Base-by-base conservation (phyloP, 2,888 invertebrate species). In the Phania funesta region DNA sequence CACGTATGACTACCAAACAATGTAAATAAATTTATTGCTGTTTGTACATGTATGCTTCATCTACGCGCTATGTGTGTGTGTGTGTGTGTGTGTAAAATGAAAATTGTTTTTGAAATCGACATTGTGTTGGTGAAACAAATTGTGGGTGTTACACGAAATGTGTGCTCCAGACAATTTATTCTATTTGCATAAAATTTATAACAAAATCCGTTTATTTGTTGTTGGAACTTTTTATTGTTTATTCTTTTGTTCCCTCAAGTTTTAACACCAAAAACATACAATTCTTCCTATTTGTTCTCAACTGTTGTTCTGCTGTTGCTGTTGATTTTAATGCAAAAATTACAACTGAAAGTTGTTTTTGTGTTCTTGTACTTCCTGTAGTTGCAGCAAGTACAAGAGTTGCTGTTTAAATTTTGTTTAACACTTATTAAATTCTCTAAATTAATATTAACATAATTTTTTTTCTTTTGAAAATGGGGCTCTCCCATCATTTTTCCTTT, bases 161-260 rank as follows among this genome's bases (percentile, higher is more conserved):
- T 70, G 70, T 78, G 64, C 70, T 78, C 70, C 70, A 78, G 77
- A 78, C 64, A 78, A 78, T 78, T 78, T 70, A 71, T 78, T 76
- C 52, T 76, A 60, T 76, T 68, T 68, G 35, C 35, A 74, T 54
- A 35, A 65, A 46, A 56, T 56, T 74, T 74, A 74, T 46, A 74
- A 32, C 24, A 64, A 74, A 74, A 74, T 74, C 64, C 54, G 24
- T 64, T 65, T 56, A 24, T 64, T 52, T 48, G 26, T 18, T 32
- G 4, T 35, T 7, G 1, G 4, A 18, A 18, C 35, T 24, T 24
- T 32, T 54, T 38, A 46, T 35, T 74, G 29, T 64, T 62, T n/a
- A 35, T 56, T n/a, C 18, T 18, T 60, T 60, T 67, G 50, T 35
- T 48, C 44, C 32, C 44, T 32, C 13, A 58, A 60, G 32, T 76